Evolutionary conservation across 2,888 invertebrate genomes (phyloP).

Genomic region (Acrocyrtus sp.): DNA sequence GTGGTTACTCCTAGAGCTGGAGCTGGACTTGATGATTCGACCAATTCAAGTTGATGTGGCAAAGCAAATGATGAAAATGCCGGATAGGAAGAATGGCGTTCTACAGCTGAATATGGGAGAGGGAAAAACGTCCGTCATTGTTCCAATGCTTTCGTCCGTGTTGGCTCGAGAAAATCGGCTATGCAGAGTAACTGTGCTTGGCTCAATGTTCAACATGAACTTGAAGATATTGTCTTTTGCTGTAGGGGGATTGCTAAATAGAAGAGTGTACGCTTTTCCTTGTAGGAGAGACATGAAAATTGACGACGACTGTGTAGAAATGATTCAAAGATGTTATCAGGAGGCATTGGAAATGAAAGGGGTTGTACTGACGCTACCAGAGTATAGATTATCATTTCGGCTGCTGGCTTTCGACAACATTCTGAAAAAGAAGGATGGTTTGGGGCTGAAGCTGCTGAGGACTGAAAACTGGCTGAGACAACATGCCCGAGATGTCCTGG

Average conservation of each 20-base stretch:
- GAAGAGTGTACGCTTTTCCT: constrained; percentile 44
- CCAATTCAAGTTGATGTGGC: constrained; percentile 49
- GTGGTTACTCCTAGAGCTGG: constrained; percentile 57
- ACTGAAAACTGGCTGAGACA: constrained; percentile 39
- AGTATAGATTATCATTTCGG: constrained; percentile 39
- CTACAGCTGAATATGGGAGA: constrained; percentile 60
- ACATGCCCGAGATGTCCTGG: constrained; percentile 51
- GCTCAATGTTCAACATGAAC: constrained; percentile 51
- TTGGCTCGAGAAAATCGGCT: background rate
- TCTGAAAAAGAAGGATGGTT: background rate
- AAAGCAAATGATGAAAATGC: constrained; percentile 41
- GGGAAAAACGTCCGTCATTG: constrained; percentile 58
- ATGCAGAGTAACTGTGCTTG: constrained; percentile 54
- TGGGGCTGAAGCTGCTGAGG: constrained; percentile 8
- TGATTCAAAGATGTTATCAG: constrained; percentile 1
- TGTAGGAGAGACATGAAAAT: constrained; percentile 49
- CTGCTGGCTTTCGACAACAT: constrained; percentile 18
- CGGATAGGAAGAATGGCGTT: constrained; percentile 36
- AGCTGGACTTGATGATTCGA: constrained; percentile 50
- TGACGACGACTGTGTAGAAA: background rate
- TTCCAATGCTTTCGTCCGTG: constrained; percentile 21
- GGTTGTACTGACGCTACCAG: constrained; percentile 36
- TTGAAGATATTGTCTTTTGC: constrained; percentile 23
- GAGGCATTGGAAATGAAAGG: constrained; percentile 31
- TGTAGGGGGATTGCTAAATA: constrained; percentile 49